Evolutionary conservation across 2,113 vertebrate genomes (phyloP).

Genomic region (Sinocyclocheilus rhinocerous): DNA sequence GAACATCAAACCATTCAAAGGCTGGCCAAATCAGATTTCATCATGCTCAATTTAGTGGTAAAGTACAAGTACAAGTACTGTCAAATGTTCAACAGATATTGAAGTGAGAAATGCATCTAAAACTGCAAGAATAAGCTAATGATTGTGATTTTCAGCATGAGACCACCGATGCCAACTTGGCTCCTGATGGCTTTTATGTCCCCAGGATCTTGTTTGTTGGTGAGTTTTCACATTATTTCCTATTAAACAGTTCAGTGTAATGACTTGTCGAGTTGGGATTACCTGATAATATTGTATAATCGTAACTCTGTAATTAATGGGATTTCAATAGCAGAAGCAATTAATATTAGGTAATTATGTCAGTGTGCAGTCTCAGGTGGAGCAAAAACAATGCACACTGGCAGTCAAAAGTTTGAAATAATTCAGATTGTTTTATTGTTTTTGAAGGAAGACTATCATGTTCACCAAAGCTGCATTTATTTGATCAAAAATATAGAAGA

Average conservation of each 20-base stretch:
- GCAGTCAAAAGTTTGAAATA: no score
- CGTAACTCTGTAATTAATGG: background rate
- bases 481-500: no score
- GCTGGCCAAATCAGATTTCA: constrained; percentile 84
- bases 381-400: no score
- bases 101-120: background rate
- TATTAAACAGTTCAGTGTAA: background rate
- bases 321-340: background rate
- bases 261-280: background rate
- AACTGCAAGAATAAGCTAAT: background rate
- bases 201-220: constrained; percentile 90
- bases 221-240: constrained; percentile 63
- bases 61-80: constrained; percentile 3
- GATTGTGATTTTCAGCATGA: constrained; percentile 76
- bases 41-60: constrained; percentile 91
- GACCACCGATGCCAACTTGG: constrained; percentile 81
- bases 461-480: no score
- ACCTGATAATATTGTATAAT: background rate
- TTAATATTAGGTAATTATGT: background rate
- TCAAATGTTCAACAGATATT: background rate
- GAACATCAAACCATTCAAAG: constrained; percentile 79
- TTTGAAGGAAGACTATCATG: no score
- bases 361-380: background rate
- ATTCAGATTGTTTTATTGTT: no score
- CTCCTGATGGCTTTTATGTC: constrained; percentile 86